A percentile compares a stretch with the other conserved stretches of the same genome.
Conservation (phyloP, 1,140 invertebrate species). For the Arctopsyche grandis region DNA sequence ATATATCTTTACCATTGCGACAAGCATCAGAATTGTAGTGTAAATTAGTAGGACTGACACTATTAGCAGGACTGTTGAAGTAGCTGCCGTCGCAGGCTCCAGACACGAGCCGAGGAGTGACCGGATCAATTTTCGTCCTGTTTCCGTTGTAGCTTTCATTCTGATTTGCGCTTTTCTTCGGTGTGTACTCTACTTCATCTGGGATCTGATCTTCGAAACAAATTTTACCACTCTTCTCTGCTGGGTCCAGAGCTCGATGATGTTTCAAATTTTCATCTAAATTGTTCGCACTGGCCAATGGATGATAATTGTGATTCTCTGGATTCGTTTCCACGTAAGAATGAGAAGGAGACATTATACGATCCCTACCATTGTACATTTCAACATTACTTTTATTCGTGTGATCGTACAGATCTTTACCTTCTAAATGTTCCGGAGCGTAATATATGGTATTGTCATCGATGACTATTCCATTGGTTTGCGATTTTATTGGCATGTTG, state of each 20-base stretch:
- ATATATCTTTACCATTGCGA: slow-evolving; percentile 63
- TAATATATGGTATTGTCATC: slow-evolving; percentile 45
- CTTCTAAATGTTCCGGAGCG: slow-evolving; percentile 8
- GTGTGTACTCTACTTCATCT: background rate
- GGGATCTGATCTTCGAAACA: slow-evolving; percentile 46
- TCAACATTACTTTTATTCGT: background rate
- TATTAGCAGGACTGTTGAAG: slow-evolving; percentile 56
- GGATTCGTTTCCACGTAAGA: slow-evolving; percentile 27
- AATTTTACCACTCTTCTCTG: slow-evolving; percentile 35
- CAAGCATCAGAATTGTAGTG: slow-evolving; percentile 62
- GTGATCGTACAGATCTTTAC: slow-evolving; percentile 3
- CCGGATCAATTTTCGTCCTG: background rate
- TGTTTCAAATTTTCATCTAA: slow-evolving; percentile 18
- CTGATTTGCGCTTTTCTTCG: slow-evolving; percentile 30
- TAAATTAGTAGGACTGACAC: slow-evolving; percentile 63
- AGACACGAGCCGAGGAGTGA: slow-evolving; percentile 48
- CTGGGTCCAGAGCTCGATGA: background rate
- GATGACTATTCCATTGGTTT: slow-evolving; percentile 42
- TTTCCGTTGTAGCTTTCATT: background rate
- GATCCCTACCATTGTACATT: slow-evolving; percentile 17
- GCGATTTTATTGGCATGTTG: slow-evolving; percentile 31
- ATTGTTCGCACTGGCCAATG: background rate
- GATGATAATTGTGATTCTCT: slow-evolving; percentile 15
- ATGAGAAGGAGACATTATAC: slow-evolving; percentile 44
- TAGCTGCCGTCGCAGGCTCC: slow-evolving; percentile 60